Conservation (phyloP, 1,140 invertebrate genomes). For the Wiebesia pumilae region DNA sequence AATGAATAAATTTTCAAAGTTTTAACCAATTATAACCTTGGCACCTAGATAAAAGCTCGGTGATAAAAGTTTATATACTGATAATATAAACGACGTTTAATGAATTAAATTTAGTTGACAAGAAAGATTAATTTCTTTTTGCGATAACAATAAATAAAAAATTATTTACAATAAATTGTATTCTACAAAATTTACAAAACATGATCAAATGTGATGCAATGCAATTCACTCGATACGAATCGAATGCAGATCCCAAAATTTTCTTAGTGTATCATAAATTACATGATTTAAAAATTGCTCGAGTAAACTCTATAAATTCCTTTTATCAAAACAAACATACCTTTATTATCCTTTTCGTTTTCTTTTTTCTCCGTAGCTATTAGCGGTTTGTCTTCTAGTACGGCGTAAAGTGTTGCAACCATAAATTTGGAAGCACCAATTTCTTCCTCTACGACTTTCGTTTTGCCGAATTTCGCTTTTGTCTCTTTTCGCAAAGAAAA, state of each 20-base stretch:
- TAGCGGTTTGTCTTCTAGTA: conserved; percentile 78
- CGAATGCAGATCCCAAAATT: too few species aligned
- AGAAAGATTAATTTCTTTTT: background rate
- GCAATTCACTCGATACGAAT: too few species aligned
- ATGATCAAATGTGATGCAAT: too few species aligned
- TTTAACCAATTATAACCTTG: too few species aligned
- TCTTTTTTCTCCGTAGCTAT: conserved; percentile 73
- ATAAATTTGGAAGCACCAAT: conserved; percentile 82
- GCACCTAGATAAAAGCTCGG: too few species aligned
- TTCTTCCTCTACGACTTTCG: conserved; percentile 72
- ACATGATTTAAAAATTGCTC: background rate
- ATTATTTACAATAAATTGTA: too few species aligned
- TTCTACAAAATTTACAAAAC: too few species aligned
- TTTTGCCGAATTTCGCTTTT: conserved; percentile 72
- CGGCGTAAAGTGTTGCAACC: conserved; percentile 83
- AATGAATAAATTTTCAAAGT: too few species aligned
- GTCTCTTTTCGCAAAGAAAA: conserved; percentile 78
- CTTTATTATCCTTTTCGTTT: conserved; percentile 66
- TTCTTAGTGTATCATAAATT: background rate
- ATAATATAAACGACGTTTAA: too few species aligned
- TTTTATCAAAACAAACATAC: conserved; percentile 13
- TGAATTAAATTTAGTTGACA: background rate
- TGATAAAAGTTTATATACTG: too few species aligned
- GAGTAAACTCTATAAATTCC: background rate
- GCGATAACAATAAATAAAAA: background rate